Conservation (phyloP, 2,888 invertebrate genomes). For the Patella caerulea region DNA sequence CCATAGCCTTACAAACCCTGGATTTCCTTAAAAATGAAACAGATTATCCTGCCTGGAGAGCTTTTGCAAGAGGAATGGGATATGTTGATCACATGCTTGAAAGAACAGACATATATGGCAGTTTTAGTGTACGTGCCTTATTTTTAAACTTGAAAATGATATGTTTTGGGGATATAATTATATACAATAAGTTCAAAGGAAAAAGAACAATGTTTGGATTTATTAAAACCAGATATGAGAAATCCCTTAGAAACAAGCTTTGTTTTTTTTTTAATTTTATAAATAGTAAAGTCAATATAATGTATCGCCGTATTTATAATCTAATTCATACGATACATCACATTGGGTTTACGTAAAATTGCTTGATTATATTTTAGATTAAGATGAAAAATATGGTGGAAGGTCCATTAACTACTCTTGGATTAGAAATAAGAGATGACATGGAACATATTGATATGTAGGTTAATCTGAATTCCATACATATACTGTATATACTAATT, state of each 20-base stretch:
- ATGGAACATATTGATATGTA: conserved; percentile 23
- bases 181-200: too few relatives aligned
- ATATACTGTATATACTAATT: too few relatives aligned
- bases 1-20: conserved; percentile 45
- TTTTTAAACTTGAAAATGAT: too few relatives aligned
- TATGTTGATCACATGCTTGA: conserved; percentile 45
- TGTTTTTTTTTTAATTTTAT: too few relatives aligned
- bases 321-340: too few relatives aligned
- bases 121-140: conserved; percentile 32
- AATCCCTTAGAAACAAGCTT: too few relatives aligned
- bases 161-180: too few relatives aligned
- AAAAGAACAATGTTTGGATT: too few relatives aligned
- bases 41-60: conserved; percentile 40
- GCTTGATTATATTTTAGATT: conserved; percentile 16
- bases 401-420: conserved; percentile 9
- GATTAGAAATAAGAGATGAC: conserved; percentile 13
- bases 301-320: too few relatives aligned
- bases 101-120: conserved; percentile 31
- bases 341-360: too few relatives aligned
- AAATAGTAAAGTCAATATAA: too few relatives aligned
- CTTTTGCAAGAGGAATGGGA: conserved; percentile 32
- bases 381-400: conserved; percentile 15
- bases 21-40: conserved; percentile 36
- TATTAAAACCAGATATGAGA: too few relatives aligned
- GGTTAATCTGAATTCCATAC: background rate